Evolutionary conservation across 2,113 vertebrate genomes (phyloP), one percentile per base, ranked within the genome.

Genomic region (Limnothrissa miodon): DNA sequence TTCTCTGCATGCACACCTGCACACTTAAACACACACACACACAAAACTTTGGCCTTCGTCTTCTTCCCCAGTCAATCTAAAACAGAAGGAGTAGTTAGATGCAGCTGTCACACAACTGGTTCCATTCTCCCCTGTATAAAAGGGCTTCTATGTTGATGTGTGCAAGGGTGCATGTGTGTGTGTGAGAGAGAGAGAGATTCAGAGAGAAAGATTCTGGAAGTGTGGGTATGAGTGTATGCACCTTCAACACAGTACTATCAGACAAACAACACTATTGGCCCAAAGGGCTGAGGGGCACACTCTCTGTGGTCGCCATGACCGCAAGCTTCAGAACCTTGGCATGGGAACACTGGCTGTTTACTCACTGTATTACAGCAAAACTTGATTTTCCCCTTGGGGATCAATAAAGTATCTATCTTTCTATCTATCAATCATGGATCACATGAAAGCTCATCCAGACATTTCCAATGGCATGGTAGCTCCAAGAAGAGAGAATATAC

Each of bases 31-130:
- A 51, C 82, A 33, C 62, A 70, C 62, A 36, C 62, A 74, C 66
- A 74, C 59, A 62, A 9, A 62, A 29, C 59, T 29, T 62, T 62
- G 25, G 25, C 79, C 62, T 83, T 62, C 84, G 70, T 45, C 45
- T 56, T 29, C 46, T 62, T 48, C 51, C 53, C 29, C 62, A 74
- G 80, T 66, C 85, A 85, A 86, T 87, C 79, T 48, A 82, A 87
- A 89, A 86, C 83, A 87, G 79, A 86, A 82, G 80, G 81, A 78
- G 15, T 84, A 86, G 85, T 87, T 89, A 45, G 79, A 87, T 86
- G 78, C 87, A 87, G 84, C 88, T 89, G 85, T 87, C 44, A 23
- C 66, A 78, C 80, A 85, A 82, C 80, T 85, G 79, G 45, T 84
- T 83, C 78, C 78, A 79, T 79, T 84, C 45, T 81, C 33, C 82